Base-by-base conservation (phyloP, 2,888 invertebrate genomes). In the Eupithecia exiguata region DNA sequence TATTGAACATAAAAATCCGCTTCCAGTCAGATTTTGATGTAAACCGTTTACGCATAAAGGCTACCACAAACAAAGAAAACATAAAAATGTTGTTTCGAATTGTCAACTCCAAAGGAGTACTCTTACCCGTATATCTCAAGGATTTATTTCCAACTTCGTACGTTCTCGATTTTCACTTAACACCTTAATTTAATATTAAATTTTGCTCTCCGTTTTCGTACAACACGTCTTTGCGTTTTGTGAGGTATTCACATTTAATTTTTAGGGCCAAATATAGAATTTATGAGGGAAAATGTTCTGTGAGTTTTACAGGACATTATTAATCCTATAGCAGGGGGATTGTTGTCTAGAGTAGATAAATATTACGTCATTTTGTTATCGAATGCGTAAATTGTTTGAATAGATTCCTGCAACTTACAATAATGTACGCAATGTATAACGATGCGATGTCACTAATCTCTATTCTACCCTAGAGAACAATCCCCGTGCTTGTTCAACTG, bases 141-240 rank as follows among this genome's bases (percentile, higher is more conserved):
- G 93, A 94, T 94, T 94, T 94, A 94, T 93, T 89, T 87, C 74
- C 89, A 90, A 91, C 92, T 92, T 87, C 86, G 89, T 88, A 88
- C 88, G 87, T 90, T 89, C 93, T 92, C 93, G 92, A 93, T 93
- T 92, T 91, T 86, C 87, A 89, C 89, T 88, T 90, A 92, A 93
- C 91, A 89, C 92, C 92, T 93, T 94, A 94, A 94, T 94, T 94
- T 93, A 93, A 93, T 94, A 93, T 93, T 92, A 93, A 93, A 94
- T 93, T 91, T 88, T 90, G 91, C 90, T 89, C 88, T 90, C 85
- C 86, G 84, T 86, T 86, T 87, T 85, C 86, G 85, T 84, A 85
- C 84, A 87, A 92, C 89, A 92, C 91, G 92, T 91, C 89, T 91
- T 89, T 88, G 87, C 87, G 83, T 92, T 91, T 89, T 90, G 89